A percentile compares a stretch with the other conserved stretches of the same genome.
These are phyloP conservation scores for Dallia pectoralis DNA, from an alignment of 2,797 vertebrate genomes.

Conservation along the genomic window DNA sequence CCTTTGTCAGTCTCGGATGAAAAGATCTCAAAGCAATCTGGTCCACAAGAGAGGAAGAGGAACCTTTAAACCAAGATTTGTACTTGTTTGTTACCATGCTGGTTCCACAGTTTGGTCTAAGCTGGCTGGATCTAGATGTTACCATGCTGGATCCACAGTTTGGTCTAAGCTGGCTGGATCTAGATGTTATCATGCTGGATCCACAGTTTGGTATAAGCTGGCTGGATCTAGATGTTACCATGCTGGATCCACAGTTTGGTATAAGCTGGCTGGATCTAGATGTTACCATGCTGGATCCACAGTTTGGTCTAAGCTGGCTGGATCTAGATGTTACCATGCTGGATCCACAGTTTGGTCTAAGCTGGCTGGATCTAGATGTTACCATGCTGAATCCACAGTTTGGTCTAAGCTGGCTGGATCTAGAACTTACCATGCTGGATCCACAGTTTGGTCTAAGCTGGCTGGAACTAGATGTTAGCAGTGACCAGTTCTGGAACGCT, in stretches of 20 bases:
- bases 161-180: conserved; percentile 22
- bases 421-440: conserved; percentile 24
- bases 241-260: conserved; percentile 30
- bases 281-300: conserved; percentile 25
- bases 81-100: conserved; percentile 26
- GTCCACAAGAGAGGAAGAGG: conserved; percentile 7
- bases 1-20: too few relatives aligned
- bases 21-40: conserved; percentile 16
- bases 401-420: conserved; percentile 22
- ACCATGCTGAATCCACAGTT: conserved; percentile 29
- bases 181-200: conserved; percentile 25
- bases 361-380: conserved; percentile 23
- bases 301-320: conserved; percentile 27
- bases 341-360: conserved; percentile 28
- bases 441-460: conserved; percentile 28
- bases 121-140: conserved; percentile 23
- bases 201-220: conserved; percentile 28
- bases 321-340: conserved; percentile 25
- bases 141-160: conserved; percentile 29
- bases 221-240: conserved; percentile 21
- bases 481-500: too few relatives aligned
- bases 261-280: conserved; percentile 25
- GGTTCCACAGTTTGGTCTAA: conserved; percentile 27
- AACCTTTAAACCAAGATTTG: conserved; percentile 25
- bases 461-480: conserved; percentile 20